phyloP scores from a whole-genome alignment of 2,113 vertebrate species.

The Nibea albiflora region DNA sequence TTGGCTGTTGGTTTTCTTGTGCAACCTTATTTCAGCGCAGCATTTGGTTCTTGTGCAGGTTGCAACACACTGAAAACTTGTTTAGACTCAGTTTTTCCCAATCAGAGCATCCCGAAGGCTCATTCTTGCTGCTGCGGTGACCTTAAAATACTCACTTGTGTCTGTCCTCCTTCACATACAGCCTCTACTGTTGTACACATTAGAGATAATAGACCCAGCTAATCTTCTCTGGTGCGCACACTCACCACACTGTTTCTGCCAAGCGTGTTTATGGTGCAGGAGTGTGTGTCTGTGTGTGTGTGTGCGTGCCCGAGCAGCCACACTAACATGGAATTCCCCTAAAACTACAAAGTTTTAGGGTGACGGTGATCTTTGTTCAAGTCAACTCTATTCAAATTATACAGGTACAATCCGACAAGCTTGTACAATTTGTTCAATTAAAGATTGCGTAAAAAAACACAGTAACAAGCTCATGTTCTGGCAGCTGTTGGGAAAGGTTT shows the following conservation, averaged over 20 bases:
- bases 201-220: conserved; percentile 62
- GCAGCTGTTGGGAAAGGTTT: background rate
- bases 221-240: conserved; percentile 69
- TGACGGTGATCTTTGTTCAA: conserved; percentile 1
- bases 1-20: conserved; percentile 10
- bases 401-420: too few species aligned
- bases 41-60: background rate
- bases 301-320: background rate
- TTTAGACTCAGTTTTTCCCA: background rate
- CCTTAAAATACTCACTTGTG: background rate
- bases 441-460: too few species aligned
- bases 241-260: conserved; percentile 44
- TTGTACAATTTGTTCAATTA: too few species aligned
- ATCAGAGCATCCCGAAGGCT: background rate
- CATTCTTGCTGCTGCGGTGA: background rate
- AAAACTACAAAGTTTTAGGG: conserved; percentile 41
- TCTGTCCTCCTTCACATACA: conserved; percentile 19
- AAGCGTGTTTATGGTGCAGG: conserved; percentile 57
- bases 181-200: conserved; percentile 21
- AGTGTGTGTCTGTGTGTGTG: conserved; percentile 35
- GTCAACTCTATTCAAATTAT: too few species aligned
- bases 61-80: background rate
- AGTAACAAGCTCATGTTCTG: too few species aligned
- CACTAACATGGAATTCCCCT: conserved; percentile 67
- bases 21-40: conserved; percentile 16